Evolutionary conservation across 2,888 invertebrate genomes (phyloP).

Genomic region (Glyphotaelius pellucidus): DNA sequence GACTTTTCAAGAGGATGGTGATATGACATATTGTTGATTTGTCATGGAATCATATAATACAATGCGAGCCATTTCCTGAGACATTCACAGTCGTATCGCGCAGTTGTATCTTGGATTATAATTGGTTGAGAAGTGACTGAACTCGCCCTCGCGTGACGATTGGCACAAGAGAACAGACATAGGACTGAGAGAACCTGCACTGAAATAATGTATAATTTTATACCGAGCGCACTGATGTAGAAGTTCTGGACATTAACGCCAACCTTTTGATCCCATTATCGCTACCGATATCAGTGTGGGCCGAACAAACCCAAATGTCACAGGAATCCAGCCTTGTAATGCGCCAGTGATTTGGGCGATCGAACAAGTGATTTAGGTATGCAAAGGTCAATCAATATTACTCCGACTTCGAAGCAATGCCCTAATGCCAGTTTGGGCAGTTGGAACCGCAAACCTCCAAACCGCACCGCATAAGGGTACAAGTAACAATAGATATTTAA

Average conservation of each 20-base stretch:
- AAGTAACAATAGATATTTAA: not conserved
- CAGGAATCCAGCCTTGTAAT: constrained; percentile 8
- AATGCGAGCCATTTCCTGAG: no score
- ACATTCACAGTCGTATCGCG: no score
- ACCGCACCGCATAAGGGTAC: not conserved
- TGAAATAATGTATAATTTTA: not conserved
- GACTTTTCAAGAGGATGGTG: no score
- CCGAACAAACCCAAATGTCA: constrained; percentile 30
- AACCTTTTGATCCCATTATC: not conserved
- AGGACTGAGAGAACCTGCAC: no score
- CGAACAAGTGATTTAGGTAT: not conserved
- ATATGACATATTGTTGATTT: no score
- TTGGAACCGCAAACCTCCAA: not conserved
- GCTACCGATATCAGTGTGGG: not conserved
- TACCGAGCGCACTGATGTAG: not conserved
- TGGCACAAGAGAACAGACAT: no score
- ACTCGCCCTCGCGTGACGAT: no score
- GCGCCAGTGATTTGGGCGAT: constrained; percentile 16
- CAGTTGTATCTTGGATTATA: no score
- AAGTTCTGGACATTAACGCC: not conserved
- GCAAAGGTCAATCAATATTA: constrained; percentile 36
- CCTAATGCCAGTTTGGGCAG: not conserved
- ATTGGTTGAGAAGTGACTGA: no score
- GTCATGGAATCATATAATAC: no score
- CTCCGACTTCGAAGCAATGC: not conserved